Evolutionary conservation across 2,113 vertebrate genomes (phyloP).

Genomic region (Hassar affinis): DNA sequence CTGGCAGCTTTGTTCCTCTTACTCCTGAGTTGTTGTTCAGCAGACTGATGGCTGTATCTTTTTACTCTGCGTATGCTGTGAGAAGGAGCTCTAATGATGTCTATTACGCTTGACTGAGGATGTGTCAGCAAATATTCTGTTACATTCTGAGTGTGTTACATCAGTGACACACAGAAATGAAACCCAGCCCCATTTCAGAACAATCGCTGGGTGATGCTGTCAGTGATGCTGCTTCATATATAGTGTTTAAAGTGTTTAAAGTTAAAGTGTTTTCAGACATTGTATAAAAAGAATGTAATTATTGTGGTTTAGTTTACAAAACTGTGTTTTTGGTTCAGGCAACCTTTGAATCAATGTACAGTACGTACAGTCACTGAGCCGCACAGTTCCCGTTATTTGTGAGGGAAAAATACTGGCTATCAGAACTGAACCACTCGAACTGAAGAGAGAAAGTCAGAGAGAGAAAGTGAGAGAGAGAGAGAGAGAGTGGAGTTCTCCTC

Average conservation of each 20-base stretch:
- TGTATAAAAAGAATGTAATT: not conserved
- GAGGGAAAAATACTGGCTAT: not conserved
- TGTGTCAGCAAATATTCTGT: conserved; percentile 2
- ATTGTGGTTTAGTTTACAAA: not conserved
- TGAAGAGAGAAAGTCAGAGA: not conserved
- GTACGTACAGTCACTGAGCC: not conserved
- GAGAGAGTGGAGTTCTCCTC: conserved; percentile 14
- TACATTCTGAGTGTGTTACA: conserved; percentile 25
- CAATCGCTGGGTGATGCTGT: not conserved
- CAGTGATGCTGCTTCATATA: conserved; percentile 30
- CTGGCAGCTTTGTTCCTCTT: not conserved
- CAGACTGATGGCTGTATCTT: conserved; percentile 27
- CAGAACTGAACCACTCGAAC: not conserved
- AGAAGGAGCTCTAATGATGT: conserved; percentile 53
- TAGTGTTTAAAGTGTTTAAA: too few relatives aligned
- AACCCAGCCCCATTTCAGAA: not conserved
- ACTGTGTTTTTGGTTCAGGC: not conserved
- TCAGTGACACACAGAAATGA: conserved; percentile 28
- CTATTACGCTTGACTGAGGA: conserved; percentile 57
- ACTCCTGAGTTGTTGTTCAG: conserved; percentile 27
- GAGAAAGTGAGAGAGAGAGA: not conserved
- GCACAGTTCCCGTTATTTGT: not conserved
- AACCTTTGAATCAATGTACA: not conserved
- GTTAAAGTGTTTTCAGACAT: conserved; percentile 14
- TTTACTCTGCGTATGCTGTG: conserved; percentile 47